These are phyloP conservation scores for Oreochromis spilurus DNA, from an alignment of 2,113 vertebrate genomes.

Conservation along the genomic window DNA sequence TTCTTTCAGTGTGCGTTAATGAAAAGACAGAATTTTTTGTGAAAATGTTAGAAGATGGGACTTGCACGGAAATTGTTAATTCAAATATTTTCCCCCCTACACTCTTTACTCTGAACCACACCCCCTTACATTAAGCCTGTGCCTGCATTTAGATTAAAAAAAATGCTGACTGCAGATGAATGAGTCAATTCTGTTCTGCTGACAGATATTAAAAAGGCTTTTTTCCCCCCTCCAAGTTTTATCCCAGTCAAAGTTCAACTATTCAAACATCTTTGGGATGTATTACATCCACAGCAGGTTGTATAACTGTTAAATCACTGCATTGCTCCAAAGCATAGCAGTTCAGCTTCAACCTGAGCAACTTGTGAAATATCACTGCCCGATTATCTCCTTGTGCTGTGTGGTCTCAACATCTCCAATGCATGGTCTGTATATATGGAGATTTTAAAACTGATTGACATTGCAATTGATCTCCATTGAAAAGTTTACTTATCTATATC, in stretches of 20 bases:
- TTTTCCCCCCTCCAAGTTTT: neutral
- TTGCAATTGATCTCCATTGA: neutral
- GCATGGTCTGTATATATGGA: neutral
- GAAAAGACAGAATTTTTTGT: neutral
- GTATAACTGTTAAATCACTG: neutral
- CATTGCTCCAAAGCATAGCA: neutral
- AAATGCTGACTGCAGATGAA: neutral
- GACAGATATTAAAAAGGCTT: neutral
- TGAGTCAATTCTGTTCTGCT: neutral
- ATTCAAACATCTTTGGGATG: neutral
- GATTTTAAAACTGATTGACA: neutral
- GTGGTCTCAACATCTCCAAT: neutral
- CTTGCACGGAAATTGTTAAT: constrained; percentile 3
- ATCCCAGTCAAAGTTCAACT: neutral
- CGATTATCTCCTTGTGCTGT: neutral
- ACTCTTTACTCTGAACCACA: constrained; percentile 12
- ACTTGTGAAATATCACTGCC: neutral
- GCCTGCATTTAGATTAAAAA: neutral
- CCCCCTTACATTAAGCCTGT: neutral
- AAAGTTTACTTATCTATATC: neutral
- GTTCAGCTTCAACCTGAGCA: neutral
- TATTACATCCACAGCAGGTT: neutral
- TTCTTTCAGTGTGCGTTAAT: neutral
- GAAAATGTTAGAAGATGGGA: neutral
- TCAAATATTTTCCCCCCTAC: neutral